Evolutionary conservation across 2,797 vertebrate genomes (phyloP), one percentile per base, ranked within the genome.

Genomic region (Craterocephalus amniculus): DNA sequence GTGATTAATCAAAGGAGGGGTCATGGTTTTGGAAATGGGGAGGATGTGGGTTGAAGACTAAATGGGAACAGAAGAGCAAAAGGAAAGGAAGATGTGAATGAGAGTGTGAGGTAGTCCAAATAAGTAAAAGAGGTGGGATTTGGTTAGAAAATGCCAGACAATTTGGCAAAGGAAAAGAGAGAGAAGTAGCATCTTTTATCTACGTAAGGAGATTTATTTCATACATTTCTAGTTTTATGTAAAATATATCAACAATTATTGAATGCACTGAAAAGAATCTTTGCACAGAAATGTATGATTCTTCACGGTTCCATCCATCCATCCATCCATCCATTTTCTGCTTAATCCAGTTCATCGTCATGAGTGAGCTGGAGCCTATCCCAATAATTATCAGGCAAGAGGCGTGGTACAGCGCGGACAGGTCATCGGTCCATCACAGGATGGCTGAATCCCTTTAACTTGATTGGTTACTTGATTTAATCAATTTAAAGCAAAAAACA

Each of bases 1-100:
- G 29, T 62, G 24, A 60, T 76, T 77, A 67, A 40, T 71, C 31
- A 52, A 58, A 6, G 43, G 64, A 27, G 22, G 40, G 45, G 32
- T 59, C 40, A 1, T 20, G 29, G 43, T 9, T 48, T 56, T 58
- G 4, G 26, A 35, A 20, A 10, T 18, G 43, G 52, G 61, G 54
- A 67, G 56, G 52, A 59, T 56, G 35, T 63, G 29, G 31, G 13
- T 43, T 48, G 8, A 56, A 57, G 45, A 64, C 3, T 10, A 63
- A 58, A 49, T 14, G 1, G 18, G 51, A 56, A 20, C n/a, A 63
- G 40, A 38, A 55, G 51, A 56, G 16, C n/a, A 63, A 35, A 38
- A 55, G 5, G 14, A 54, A 61, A 20, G 26, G 63, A 58, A 51
- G 32, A 22, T 69, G 67, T 36, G 31, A 45, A 56, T 35, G 52